These are phyloP conservation scores for Nerophis lumbriciformis DNA, from an alignment of 2,113 vertebrate genomes.

Conservation along the genomic window DNA sequence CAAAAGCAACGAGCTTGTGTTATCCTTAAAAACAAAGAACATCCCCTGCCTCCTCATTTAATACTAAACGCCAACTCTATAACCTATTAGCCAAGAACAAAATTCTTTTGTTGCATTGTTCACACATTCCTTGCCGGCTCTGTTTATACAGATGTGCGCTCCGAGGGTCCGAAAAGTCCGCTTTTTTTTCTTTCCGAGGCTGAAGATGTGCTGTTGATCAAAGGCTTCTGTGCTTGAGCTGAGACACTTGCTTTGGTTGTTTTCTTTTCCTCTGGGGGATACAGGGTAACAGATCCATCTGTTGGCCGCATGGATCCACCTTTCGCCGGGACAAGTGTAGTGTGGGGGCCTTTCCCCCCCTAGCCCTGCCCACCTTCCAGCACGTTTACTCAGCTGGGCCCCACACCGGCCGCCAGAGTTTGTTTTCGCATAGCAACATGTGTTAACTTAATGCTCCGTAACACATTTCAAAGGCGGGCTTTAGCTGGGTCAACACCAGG, in stretches of 20 bases:
- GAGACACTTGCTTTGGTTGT: conserved; percentile 82
- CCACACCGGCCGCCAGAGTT: conserved; percentile 68
- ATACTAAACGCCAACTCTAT: conserved; percentile 52
- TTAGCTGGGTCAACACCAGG: conserved; percentile 69
- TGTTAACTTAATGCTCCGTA: conserved; percentile 77
- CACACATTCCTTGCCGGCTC: conserved; percentile 75
- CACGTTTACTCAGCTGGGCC: conserved; percentile 76
- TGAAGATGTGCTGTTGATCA: conserved; percentile 87
- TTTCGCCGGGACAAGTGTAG: conserved; percentile 69
- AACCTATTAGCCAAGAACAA: conserved; percentile 64
- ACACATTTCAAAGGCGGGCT: conserved; percentile 73
- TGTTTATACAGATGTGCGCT: conserved; percentile 97
- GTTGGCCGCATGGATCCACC: conserved; percentile 80
- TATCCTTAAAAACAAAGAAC: conserved; percentile 59
- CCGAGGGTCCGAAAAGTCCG: conserved; percentile 78
- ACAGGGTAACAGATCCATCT: conserved; percentile 87
- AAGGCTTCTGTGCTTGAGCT: conserved; percentile 81
- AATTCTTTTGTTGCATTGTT: conserved; percentile 78
- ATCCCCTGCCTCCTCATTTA: conserved; percentile 55
- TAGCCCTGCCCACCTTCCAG: conserved; percentile 45
- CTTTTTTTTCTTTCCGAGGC: conserved; percentile 48
- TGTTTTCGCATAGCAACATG: conserved; percentile 75
- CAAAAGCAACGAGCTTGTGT: conserved; percentile 45
- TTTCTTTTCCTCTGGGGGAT: conserved; percentile 68
- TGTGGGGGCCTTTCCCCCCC: conserved; percentile 39